Conservation (phyloP, 2,113 vertebrate species). For the Hepsetus odoe region DNA sequence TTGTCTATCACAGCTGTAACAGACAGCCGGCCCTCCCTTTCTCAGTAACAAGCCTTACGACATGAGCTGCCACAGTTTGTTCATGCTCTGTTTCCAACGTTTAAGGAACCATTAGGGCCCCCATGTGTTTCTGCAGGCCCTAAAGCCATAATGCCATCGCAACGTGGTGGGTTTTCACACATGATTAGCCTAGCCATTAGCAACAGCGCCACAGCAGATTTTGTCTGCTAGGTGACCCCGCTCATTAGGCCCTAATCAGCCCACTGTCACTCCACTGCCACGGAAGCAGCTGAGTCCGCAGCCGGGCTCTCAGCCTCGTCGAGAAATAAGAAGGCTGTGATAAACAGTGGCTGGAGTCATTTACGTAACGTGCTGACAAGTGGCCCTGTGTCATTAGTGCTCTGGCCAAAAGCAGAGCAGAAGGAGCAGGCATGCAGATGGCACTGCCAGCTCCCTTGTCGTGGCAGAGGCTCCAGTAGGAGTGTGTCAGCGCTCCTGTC, state of each 20-base stretch:
- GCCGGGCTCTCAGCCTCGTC: neutral
- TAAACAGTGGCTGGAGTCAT: slow-evolving; percentile 39
- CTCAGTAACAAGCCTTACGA: slow-evolving; percentile 38
- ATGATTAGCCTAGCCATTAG: slow-evolving; percentile 49
- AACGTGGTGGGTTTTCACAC: slow-evolving; percentile 50
- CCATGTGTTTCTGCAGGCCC: slow-evolving; percentile 16
- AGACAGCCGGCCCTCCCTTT: slow-evolving; percentile 8
- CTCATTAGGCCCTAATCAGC: slow-evolving; percentile 54
- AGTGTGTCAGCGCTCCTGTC: slow-evolving; percentile 8
- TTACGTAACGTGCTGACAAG: slow-evolving; percentile 41
- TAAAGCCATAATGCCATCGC: slow-evolving; percentile 35
- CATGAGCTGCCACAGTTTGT: slow-evolving; percentile 17
- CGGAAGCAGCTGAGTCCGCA: slow-evolving; percentile 43
- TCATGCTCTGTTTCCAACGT: slow-evolving; percentile 23
- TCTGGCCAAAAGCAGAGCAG: neutral
- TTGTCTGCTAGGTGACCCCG: slow-evolving; percentile 52
- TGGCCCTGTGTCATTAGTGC: slow-evolving; percentile 43
- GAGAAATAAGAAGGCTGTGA: slow-evolving; percentile 18
- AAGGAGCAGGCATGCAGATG: slow-evolving; percentile 40
- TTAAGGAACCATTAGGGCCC: slow-evolving; percentile 30
- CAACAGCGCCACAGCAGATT: slow-evolving; percentile 44
- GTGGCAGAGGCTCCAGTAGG: slow-evolving; percentile 1
- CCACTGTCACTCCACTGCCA: slow-evolving; percentile 15
- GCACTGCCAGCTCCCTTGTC: slow-evolving; percentile 29
- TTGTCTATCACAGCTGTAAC: slow-evolving; percentile 3